Evolutionary conservation across 1,140 invertebrate genomes (phyloP).

Genomic region (Ganaspis sp.): DNA sequence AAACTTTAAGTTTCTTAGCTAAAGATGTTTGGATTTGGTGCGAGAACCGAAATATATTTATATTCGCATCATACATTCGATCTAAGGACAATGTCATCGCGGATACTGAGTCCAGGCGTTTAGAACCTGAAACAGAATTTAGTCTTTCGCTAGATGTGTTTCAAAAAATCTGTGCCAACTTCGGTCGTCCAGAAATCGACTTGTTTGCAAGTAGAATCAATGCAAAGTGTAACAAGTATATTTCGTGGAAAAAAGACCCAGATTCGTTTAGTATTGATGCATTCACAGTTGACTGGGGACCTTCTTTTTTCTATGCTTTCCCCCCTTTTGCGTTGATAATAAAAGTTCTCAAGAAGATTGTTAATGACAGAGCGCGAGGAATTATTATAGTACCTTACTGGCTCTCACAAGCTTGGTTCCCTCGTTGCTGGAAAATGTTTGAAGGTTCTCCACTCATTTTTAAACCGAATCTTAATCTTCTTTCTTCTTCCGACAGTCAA

Average conservation of each 20-base stretch:
- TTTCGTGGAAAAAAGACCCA: conserved; percentile 32
- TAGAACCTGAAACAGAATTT: conserved; percentile 27
- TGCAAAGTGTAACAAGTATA: not conserved
- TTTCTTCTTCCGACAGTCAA: conserved; percentile 8
- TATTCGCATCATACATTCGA: conserved; percentile 64
- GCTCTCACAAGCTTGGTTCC: conserved; percentile 33
- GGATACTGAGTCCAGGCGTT: not conserved
- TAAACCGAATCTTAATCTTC: conserved; percentile 17
- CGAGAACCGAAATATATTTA: conserved; percentile 55
- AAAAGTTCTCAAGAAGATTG: conserved; percentile 44
- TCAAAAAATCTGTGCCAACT: not conserved
- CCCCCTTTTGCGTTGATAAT: conserved; percentile 53
- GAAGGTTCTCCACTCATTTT: not conserved
- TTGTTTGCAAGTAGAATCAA: conserved; percentile 39
- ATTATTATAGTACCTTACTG: conserved; percentile 31
- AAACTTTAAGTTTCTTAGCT: conserved; percentile 19
- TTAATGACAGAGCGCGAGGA: conserved; percentile 37
- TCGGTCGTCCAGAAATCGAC: conserved; percentile 5
- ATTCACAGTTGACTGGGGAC: conserved; percentile 48
- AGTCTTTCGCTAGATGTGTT: not conserved
- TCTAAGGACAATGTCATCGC: conserved; percentile 50
- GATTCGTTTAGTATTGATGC: not conserved
- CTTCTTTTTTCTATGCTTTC: conserved; percentile 38
- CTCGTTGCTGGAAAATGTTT: conserved; percentile 9
- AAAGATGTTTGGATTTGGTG: not conserved